phyloP scores from a whole-genome alignment of 2,113 vertebrate species.

The Neodontobutis hainanensis region DNA sequence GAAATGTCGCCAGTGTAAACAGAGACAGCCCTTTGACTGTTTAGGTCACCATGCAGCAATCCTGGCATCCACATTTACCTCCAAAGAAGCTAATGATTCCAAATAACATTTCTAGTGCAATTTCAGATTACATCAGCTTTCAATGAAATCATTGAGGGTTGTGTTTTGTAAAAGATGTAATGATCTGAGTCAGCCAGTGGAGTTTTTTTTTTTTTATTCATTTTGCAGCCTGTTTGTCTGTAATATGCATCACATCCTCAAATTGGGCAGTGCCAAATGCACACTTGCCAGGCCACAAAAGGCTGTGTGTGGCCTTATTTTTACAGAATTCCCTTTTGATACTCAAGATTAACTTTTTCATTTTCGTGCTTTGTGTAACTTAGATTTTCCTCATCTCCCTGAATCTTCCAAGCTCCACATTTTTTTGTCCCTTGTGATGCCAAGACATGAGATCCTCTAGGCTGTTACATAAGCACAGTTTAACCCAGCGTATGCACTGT shows the following conservation, averaged over 20 bases:
- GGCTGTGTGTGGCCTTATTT: slow-evolving; percentile 46
- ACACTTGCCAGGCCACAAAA: slow-evolving; percentile 1
- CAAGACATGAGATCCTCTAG: slow-evolving; percentile 31
- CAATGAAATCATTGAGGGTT: slow-evolving; percentile 17
- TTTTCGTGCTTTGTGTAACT: slow-evolving; percentile 13
- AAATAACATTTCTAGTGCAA: slow-evolving; percentile 51
- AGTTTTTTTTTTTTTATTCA: slow-evolving; percentile 15
- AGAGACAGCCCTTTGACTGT: slow-evolving; percentile 52
- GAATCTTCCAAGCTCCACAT: slow-evolving; percentile 30
- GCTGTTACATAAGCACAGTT: slow-evolving; percentile 32
- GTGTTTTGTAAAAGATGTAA: slow-evolving; percentile 8
- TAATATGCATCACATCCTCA: slow-evolving; percentile 11
- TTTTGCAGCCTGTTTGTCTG: slow-evolving; percentile 5
- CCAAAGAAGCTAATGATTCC: slow-evolving; percentile 49
- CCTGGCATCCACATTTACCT: slow-evolving; percentile 48
- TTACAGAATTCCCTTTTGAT: slow-evolving; percentile 16
- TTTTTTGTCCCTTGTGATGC: slow-evolving; percentile 7
- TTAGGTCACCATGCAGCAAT: slow-evolving; percentile 47
- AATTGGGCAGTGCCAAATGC: not conserved
- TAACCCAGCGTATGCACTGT: slow-evolving; percentile 17
- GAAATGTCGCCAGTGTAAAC: slow-evolving; percentile 64
- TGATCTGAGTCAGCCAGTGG: slow-evolving; percentile 24
- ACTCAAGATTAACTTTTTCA: slow-evolving; percentile 19
- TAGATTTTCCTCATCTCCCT: slow-evolving; percentile 37
- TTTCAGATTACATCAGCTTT: slow-evolving; percentile 24